Base-by-base conservation (phyloP, 2,797 vertebrate genomes). In the Sebastes wilsoni region DNA sequence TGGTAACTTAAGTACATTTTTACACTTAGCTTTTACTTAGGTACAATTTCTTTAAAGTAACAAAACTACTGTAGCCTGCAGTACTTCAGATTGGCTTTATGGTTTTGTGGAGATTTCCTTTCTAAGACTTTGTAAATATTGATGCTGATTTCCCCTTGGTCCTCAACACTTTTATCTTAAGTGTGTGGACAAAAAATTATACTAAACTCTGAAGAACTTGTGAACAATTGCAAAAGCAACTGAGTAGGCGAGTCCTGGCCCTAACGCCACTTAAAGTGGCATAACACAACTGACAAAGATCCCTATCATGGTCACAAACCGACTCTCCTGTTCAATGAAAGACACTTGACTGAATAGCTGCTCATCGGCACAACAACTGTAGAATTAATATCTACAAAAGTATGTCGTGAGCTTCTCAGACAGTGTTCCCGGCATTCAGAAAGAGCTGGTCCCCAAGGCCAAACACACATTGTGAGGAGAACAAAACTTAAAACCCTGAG, bases 371-470 rank as follows among this genome's bases (percentile, higher is more conserved):
- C 32, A 18, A 36, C 32, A 46, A 25, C 18, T 5, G 5, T 8
- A 28, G 18, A 3, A 1, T 5, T 59, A 23, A 11, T 38, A n/a
- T 28, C 10, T 4, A 3, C 5, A 6, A 10, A n/a, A 20, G 0
- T 3, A n/a, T 27, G 20, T 22, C 12, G 23, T 30, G 11, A 62
- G 1, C 18, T 54, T 38, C 28, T 34, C 4, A 52, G n/a, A 11
- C 6, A 3, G 28, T 3, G 11, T 34, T 70, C 27, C 22, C 2
- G 28, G 38, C 25, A 66, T 56, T 65, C 64, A 66, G 25, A 42
- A 34, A 56, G 12, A 25, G 11, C n/a, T 60, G 20, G 1, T 23
- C 7, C 54, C 11, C 9, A 66, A 6, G 46, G 66, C 12, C 10
- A 55, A 77, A 67, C 0, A 8, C 20, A 25, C 11, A 4, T 11